Base-by-base conservation (phyloP, 2,113 vertebrate genomes). In the Boleophthalmus pectinirostris region DNA sequence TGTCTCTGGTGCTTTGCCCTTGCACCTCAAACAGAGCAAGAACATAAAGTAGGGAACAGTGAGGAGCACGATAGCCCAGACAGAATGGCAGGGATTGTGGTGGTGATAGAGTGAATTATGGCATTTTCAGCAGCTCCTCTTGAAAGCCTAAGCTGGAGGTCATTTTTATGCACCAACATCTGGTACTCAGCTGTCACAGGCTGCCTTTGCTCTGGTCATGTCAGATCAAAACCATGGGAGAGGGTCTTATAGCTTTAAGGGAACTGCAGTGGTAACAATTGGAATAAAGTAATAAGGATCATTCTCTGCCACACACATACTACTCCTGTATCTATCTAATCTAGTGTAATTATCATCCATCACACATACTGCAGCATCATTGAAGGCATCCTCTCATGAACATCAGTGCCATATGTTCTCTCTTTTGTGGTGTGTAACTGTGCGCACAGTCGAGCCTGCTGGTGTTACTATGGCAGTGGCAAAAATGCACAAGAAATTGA, bases 401-500 rank as follows among this genome's bases (percentile, higher is more conserved):
- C 43, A 7, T 66, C 38, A 45, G 38, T 46, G 38, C 38, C 65
- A 66, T 47, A 47, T 66, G 65, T 45, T 14, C 38, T 71, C 69
- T 69, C 11, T 57, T 66, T 68, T 79, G 11, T n/a, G 68, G 63
- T 24, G 53, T 74, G 35, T 63, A 70, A 25, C 61, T 74, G 46
- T 38, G 76, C 12, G 73, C 54, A 79, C 47, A 58, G 66, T 72
- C 51, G 64, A 15, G 70, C 69, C 76, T 87, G 57, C 75, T 78
- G 84, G 83, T 21, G 87, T 91, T 91, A 83, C 89, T 89, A 93
- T 93, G 89, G 89, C 90, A 91, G 82, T 89, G 84, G 80, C 57
- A 86, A 88, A 88, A 92, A 91, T 91, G 91, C 90, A 90, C 89
- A 91, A 81, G 79, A 72, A 90, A 88, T 89, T 82, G 90, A 88